These are phyloP conservation scores for Drosophila jambulina DNA, from an alignment of 1,140 invertebrate genomes.

Conservation along the genomic window DNA sequence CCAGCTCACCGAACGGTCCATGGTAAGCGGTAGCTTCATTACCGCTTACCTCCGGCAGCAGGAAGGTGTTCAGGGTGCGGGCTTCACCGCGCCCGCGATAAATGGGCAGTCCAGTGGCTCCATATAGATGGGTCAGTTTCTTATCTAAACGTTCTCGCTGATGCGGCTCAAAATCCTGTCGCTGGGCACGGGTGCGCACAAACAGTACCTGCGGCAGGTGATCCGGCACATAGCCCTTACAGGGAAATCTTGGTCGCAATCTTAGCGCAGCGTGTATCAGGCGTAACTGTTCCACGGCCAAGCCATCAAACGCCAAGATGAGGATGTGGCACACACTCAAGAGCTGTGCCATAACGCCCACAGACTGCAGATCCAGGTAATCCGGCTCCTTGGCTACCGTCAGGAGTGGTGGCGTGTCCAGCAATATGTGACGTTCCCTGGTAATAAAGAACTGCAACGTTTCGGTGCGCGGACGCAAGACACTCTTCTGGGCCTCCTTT, in stretches of 20 bases:
- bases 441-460: constrained; percentile 87
- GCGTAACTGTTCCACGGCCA: constrained; percentile 88
- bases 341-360: constrained; percentile 90
- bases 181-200: constrained; percentile 69
- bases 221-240: constrained; percentile 55
- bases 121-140: constrained; percentile 56
- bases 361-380: constrained; percentile 88
- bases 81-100: constrained; percentile 59
- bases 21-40: constrained; percentile 53
- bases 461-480: constrained; percentile 66
- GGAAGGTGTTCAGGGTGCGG: constrained; percentile 53
- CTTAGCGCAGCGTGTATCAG: constrained; percentile 67
- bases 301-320: constrained; percentile 93
- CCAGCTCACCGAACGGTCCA: constrained; percentile 38
- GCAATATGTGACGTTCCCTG: constrained; percentile 87
- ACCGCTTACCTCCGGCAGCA: constrained; percentile 60
- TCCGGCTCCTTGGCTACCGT: constrained; percentile 86
- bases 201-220: constrained; percentile 79
- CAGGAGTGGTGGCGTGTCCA: constrained; percentile 87
- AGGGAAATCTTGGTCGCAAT: constrained; percentile 60
- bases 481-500: constrained; percentile 25
- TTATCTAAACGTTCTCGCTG: constrained; percentile 47
- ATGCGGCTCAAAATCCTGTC: constrained; percentile 56
- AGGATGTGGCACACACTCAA: constrained; percentile 96
- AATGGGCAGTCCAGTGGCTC: constrained; percentile 61